Base-by-base conservation (phyloP, 2,113 vertebrate species). In the Takifugu bimaculatus region DNA sequence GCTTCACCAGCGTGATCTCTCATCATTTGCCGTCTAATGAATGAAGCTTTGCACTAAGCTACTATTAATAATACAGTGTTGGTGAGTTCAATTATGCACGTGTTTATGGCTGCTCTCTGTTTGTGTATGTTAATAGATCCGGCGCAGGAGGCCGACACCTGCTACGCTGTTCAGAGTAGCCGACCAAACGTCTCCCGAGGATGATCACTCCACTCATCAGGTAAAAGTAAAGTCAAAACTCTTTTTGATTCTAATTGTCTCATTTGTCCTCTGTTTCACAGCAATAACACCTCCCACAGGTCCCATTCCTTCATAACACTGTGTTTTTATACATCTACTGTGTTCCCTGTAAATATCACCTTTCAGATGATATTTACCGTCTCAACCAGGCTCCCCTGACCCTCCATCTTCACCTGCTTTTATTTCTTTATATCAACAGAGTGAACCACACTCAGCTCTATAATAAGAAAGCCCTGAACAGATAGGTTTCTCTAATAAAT, bases 151-250 rank as follows among this genome's bases (percentile, higher is more conserved):
- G 72, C 95, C 95, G 4, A 97, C 95, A 6, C 95, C 95, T 0
- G 95, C 95, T 60, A 94, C 95, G 54, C 88, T 97, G 52, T 97
- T 97, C 85, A 90, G 92, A 87, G 88, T 96, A 67, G 92, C 94
- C 0, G 95, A 97, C 74, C 93, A 95, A n/a, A 80, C 93, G 1
- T 95, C 94, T 26, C 93, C 94, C n/a, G 95, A 95, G 83, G 91
- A 93, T 57, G 80, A 87, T 54, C 87, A 85, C 79, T 81, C 86
- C 54, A 72, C 77, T 35, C 88, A 91, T 66, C 91, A 91, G 91
- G 91, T 92, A 77, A 85, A 77, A 80, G 79, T 82, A 74, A 82
- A 65, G 70, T 69, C 15, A 28, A 56, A 65, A 49, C 60, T 12
- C 15, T 77, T 75, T 72, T 72, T 45, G 63, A 48, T 57, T 26